Base-by-base conservation (phyloP, 2,113 vertebrate species). In the Aldabrachelys gigantea region DNA sequence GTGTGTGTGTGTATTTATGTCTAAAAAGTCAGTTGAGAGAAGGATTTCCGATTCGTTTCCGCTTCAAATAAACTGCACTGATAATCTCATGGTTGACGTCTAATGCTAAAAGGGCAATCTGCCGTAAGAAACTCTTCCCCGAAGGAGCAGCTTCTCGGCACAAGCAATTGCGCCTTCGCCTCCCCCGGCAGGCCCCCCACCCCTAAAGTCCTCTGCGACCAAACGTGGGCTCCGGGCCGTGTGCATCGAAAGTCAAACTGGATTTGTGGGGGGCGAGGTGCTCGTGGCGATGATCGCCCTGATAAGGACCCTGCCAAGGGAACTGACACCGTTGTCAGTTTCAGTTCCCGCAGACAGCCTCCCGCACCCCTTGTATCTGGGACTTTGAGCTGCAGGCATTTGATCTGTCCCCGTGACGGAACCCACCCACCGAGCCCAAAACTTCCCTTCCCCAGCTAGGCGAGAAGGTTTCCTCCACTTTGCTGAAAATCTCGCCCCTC, bases 21-120 rank as follows among this genome's bases (percentile, higher is more conserved):
- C 96, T 97, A 54, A 94, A 97, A 96, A 92, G 84, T 93, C 97
- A 97, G 95, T 96, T 95, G 97, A 97, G 96, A 97, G 96, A 98
- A 98, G 98, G 96, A 97, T 98, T 98, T 98, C 98, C 97, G 96
- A 98, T 98, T 98, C 59, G 95, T 98, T 98, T 98, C 98, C 97
- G 96, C 96, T 98, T 98, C 97, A 96, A 97, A 98, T 98, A 98
- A 98, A 98, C 95, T 94, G 91, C 95, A 65, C 96, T 89, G 97
- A 98, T 98, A 98, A 98, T 98, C 98, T 97, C 62, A 87, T 90
- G 92, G 97, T 97, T 96, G 97, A 96, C 47, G 92, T 96, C 89
- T 95, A 93, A 97, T 91, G 95, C 96, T 97, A 82, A 94, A 93
- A 97, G 96, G 95, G 92, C 96, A 94, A 52, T 97, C 96, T 86